These are phyloP conservation scores for Willowsia nigromaculata DNA, from an alignment of 2,888 invertebrate genomes.

Conservation along the genomic window DNA sequence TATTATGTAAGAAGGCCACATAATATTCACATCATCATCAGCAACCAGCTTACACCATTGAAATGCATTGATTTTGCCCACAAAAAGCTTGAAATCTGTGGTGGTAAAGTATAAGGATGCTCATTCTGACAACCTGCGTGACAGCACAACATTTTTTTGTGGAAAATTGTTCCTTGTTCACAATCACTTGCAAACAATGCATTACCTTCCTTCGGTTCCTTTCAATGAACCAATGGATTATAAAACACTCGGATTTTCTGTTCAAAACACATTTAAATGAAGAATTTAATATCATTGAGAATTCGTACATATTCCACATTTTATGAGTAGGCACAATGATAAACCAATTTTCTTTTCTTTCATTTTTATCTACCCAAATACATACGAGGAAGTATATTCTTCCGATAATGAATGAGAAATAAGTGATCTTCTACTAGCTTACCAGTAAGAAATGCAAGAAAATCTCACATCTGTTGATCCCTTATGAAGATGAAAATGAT, in stretches of 20 bases:
- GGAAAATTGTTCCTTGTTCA: conserved; percentile 28
- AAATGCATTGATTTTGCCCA: conserved; percentile 49
- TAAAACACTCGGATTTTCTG: neutral
- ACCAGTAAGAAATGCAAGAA: neutral
- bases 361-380: neutral
- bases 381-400: too few species aligned
- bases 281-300: neutral
- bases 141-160: conserved; percentile 42
- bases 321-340: neutral
- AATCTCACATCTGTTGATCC: neutral
- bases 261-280: neutral
- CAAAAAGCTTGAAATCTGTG: conserved; percentile 43
- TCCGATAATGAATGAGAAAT: neutral
- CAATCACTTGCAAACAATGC: conserved; percentile 25
- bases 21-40: conserved; percentile 52
- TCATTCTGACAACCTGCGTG: conserved; percentile 54
- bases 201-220: neutral
- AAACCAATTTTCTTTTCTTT: conserved; percentile 17
- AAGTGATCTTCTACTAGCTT: neutral
- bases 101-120: conserved; percentile 34
- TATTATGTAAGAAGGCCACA: conserved; percentile 61
- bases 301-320: neutral
- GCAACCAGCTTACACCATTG: conserved; percentile 12
- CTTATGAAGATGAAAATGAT: neutral
- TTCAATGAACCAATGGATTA: too few species aligned